Percentiles rank a stretch among this genome's conserved stretches.
These are phyloP conservation scores for Adelphocoris suturalis DNA, from an alignment of 2,888 invertebrate species.

Conservation along the genomic window DNA sequence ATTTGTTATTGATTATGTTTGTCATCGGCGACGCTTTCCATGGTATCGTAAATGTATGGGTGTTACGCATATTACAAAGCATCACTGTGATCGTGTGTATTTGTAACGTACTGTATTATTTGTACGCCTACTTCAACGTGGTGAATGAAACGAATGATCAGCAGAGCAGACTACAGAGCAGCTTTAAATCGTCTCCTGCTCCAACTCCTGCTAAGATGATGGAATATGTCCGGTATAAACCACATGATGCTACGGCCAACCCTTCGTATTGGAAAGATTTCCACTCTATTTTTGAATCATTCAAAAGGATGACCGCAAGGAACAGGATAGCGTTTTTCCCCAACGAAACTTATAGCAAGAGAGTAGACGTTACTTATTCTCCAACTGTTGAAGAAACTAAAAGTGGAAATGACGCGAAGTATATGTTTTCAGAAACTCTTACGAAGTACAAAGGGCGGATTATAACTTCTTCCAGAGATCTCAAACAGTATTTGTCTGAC, in stretches of 20 bases:
- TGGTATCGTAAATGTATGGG: conserved; percentile 31
- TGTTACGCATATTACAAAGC: conserved; percentile 42
- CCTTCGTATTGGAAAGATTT: conserved; percentile 61
- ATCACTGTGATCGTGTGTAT: conserved; percentile 37
- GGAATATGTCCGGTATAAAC: conserved; percentile 51
- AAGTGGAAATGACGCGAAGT: conserved; percentile 21
- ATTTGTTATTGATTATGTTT: conserved; percentile 42
- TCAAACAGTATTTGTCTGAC: conserved; percentile 54
- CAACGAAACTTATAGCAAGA: conserved; percentile 8
- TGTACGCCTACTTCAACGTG: conserved; percentile 42
- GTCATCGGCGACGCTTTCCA: conserved; percentile 10
- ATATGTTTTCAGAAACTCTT: conserved; percentile 55
- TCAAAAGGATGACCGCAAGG: conserved; percentile 64
- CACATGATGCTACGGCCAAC: conserved; percentile 18
- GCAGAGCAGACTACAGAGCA: conserved; percentile 12
- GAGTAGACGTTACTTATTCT: conserved; percentile 32
- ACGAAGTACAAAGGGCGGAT: conserved; percentile 61
- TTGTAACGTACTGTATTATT: conserved; percentile 61
- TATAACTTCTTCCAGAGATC: conserved; percentile 53
- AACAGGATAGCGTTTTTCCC: conserved; percentile 58
- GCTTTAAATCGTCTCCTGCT: neutral
- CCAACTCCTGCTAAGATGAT: conserved; percentile 7
- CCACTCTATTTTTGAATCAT: conserved; percentile 55
- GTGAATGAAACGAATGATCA: conserved; percentile 7
- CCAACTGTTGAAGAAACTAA: neutral